Percentiles rank a stretch among this genome's conserved stretches.
Conservation (phyloP, 2,888 invertebrate species). For the Onchidella celtica region DNA sequence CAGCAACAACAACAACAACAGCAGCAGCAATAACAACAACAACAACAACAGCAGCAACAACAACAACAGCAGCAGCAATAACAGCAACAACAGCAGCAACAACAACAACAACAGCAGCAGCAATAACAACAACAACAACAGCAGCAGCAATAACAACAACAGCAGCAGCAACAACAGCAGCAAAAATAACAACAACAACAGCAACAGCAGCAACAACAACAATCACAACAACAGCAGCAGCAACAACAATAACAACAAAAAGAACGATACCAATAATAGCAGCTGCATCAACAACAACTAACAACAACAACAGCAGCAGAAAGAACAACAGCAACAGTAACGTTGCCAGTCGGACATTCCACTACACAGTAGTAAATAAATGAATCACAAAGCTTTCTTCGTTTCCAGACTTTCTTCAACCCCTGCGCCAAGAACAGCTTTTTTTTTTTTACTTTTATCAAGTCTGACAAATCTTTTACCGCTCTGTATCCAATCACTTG, state of each 20-base stretch:
- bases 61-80: slow-evolving; percentile 19
- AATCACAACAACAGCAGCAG: neutral
- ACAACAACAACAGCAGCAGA: neutral
- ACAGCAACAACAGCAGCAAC: slow-evolving; percentile 23
- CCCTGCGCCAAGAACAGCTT: too few species aligned
- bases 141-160: too few species aligned
- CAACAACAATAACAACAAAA: neutral
- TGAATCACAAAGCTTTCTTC: too few species aligned
- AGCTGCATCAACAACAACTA: neutral
- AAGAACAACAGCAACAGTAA: slow-evolving; percentile 15
- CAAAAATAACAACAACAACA: too few species aligned
- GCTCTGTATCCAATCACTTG: too few species aligned
- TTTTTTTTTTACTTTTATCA: too few species aligned
- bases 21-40: slow-evolving; percentile 16
- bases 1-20: slow-evolving; percentile 19
- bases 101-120: neutral
- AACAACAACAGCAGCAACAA: slow-evolving; percentile 21
- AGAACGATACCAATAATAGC: neutral
- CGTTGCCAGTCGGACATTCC: too few species aligned
- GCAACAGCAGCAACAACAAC: neutral
- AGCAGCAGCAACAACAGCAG: too few species aligned
- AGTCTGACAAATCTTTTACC: too few species aligned
- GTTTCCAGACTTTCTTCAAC: too few species aligned
- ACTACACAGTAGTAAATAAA: too few species aligned
- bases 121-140: too few species aligned